phyloP scores from a whole-genome alignment of 2,888 invertebrate species.

The Drosophila tanythrix region DNA sequence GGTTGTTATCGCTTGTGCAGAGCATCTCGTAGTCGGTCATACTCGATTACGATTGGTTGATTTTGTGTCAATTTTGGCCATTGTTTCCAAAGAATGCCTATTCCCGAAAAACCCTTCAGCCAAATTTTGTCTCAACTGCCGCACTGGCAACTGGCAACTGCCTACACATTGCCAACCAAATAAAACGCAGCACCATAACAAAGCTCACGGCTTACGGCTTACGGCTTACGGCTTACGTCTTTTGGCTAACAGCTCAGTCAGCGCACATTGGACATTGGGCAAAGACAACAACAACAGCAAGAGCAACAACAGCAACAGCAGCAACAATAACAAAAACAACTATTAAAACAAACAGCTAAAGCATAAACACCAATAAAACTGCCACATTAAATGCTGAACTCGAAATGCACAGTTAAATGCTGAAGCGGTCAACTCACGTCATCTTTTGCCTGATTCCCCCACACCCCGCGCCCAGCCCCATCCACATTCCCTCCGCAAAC shows the following conservation, averaged over 20 bases:
- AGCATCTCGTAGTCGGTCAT: background rate
- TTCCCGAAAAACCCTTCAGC: conserved; percentile 16
- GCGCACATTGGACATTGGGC: conserved; percentile 17
- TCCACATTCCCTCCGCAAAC: background rate
- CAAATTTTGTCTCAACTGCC: conserved; percentile 2
- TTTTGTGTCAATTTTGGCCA: background rate
- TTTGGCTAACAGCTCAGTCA: background rate
- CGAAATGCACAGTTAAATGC: conserved; percentile 62
- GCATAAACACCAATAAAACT: conserved; percentile 29
- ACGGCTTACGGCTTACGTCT: background rate
- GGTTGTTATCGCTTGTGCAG: background rate
- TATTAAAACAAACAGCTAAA: conserved; percentile 17
- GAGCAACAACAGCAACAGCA: background rate
- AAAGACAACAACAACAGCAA: conserved; percentile 13
- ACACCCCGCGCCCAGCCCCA: background rate
- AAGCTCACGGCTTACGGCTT: conserved; percentile 10
- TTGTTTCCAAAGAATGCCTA: conserved; percentile 4
- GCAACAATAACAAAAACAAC: background rate
- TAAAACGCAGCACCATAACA: conserved; percentile 34
- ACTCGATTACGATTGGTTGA: background rate
- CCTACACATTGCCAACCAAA: conserved; percentile 28
- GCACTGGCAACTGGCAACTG: conserved; percentile 17
- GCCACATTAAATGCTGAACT: conserved; percentile 28
- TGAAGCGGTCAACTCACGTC: conserved; percentile 39
- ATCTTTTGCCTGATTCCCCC: conserved; percentile 12